phyloP scores from a whole-genome alignment of 2,113 vertebrate genomes.

The zebrafish (Danio rerio) region DNA sequence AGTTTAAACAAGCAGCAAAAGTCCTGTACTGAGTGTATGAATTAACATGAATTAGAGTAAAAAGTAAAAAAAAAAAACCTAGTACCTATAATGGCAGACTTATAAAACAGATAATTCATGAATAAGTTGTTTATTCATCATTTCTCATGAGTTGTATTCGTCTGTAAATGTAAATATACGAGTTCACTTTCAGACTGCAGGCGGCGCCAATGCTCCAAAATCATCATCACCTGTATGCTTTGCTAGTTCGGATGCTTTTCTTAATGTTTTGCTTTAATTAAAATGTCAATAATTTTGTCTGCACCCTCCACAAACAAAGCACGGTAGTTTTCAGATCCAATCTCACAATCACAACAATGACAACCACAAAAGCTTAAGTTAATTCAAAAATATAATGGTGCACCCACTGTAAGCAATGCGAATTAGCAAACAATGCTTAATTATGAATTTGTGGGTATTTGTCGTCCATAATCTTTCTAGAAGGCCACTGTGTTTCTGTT shows the following conservation, averaged over 20 bases:
- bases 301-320: not conserved
- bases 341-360: not conserved
- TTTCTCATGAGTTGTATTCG: no score
- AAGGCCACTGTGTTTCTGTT: not conserved
- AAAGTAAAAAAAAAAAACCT: no score
- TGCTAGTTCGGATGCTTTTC: not conserved
- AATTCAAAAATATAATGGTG: no score
- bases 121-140: no score
- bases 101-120: no score
- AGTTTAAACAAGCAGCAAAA: no score
- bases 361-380: not conserved
- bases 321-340: not conserved
- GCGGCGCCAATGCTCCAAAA: constrained; percentile 48
- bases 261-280: not conserved
- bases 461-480: not conserved
- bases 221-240: not conserved
- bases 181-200: constrained; percentile 63
- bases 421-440: no score
- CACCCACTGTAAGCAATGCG: no score
- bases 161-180: no score
- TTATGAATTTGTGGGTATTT: not conserved
- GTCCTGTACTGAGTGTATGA: no score
- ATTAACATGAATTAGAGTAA: no score
- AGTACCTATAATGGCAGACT: no score
- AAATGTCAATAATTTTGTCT: not conserved